These are phyloP conservation scores for Eunapius fragilis DNA, from an alignment of 37 sponge, comb jelly and placozoan genomes.

Conservation along the genomic window DNA sequence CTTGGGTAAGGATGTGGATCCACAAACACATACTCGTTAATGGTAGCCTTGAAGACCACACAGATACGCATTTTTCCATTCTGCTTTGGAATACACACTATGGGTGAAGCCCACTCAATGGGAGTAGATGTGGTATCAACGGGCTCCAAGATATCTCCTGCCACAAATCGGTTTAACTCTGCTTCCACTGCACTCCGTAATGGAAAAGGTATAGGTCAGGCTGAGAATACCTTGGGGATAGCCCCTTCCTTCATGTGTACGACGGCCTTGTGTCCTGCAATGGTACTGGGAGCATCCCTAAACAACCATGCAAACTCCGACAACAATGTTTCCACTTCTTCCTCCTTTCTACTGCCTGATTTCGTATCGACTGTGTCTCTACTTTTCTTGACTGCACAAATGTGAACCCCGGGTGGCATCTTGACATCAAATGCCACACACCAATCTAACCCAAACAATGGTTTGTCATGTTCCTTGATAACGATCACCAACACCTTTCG, in stretches of 20 bases:
- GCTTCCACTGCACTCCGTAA: conserved; percentile 5
- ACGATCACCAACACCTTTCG: background rate
- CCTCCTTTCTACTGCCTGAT: background rate
- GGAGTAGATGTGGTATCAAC: conserved; percentile 10
- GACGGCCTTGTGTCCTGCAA: background rate
- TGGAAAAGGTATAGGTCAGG: conserved; percentile 27
- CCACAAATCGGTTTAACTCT: conserved; percentile 2
- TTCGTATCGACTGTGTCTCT: background rate
- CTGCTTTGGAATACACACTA: conserved; percentile 12
- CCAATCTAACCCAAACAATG: background rate
- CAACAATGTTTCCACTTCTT: background rate
- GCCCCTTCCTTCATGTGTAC: conserved; percentile 1
- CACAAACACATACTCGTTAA: conserved; percentile 27
- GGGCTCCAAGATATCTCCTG: background rate
- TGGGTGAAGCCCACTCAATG: conserved; percentile 21
- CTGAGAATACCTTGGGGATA: background rate
- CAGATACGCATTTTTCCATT: conserved; percentile 13
- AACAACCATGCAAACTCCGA: background rate
- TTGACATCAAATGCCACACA: background rate
- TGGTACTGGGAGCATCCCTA: background rate
- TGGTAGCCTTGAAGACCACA: conserved; percentile 16
- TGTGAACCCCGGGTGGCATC: background rate
- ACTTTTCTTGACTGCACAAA: background rate
- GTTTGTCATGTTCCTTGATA: background rate
- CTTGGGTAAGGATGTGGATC: conserved; percentile 28